Evolutionary conservation across 1,140 invertebrate species (phyloP).

Genomic region (Lamellibrachia luymesi): DNA sequence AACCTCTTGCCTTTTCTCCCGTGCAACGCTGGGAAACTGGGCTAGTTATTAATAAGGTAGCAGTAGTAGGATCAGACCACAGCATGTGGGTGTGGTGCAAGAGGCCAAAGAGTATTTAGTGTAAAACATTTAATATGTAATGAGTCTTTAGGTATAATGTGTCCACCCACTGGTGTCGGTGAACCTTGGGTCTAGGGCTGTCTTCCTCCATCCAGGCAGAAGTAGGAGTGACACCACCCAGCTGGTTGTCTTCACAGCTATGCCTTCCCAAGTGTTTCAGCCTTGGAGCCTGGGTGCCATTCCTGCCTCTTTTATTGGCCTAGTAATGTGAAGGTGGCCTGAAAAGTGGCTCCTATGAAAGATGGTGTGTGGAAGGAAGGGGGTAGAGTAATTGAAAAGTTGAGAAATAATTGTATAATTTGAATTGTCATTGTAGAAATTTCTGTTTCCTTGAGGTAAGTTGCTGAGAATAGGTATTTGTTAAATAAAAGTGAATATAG

Average conservation of each 20-base stretch:
- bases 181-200: neutral
- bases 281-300: neutral
- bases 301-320: neutral
- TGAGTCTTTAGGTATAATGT: neutral
- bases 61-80: too few species aligned
- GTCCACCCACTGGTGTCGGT: neutral
- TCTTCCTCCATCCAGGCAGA: neutral
- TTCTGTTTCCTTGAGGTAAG: too few species aligned
- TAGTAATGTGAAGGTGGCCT: neutral
- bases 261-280: neutral
- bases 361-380: neutral
- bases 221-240: neutral
- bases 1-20: too few species aligned
- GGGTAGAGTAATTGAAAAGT: too few species aligned
- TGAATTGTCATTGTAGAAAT: too few species aligned
- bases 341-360: neutral
- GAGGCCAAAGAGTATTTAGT: neutral
- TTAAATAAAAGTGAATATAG: too few species aligned
- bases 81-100: neutral
- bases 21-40: too few species aligned
- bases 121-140: neutral
- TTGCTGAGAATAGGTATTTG: too few species aligned
- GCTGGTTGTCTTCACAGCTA: neutral
- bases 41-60: too few species aligned
- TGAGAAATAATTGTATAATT: too few species aligned